These are phyloP conservation scores for Odocoileus hemionus DNA, from an alignment of 2,113 vertebrate genomes.

Conservation along the genomic window DNA sequence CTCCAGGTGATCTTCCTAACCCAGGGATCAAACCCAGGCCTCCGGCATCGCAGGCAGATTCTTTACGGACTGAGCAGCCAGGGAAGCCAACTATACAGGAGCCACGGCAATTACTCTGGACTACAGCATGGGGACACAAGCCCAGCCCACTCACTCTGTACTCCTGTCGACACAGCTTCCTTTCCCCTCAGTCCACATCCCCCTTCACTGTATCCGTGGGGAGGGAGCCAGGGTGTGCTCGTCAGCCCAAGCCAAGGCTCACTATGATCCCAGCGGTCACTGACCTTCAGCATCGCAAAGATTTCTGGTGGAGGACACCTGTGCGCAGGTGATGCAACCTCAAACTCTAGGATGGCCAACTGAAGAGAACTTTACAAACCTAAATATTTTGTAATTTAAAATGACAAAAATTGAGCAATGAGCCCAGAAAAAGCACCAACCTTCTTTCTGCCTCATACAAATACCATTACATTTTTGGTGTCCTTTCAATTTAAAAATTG, in stretches of 20 bases:
- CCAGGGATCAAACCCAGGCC: background rate
- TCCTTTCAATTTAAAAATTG: background rate
- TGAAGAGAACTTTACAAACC: background rate
- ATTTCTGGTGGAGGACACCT: background rate
- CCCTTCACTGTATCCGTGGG: background rate
- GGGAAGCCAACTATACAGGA: background rate
- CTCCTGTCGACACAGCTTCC: background rate
- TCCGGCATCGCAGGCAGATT: background rate
- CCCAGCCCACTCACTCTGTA: background rate
- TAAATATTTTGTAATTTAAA: background rate
- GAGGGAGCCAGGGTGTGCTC: background rate
- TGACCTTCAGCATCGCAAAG: background rate
- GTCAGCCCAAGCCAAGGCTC: background rate
- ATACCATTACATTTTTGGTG: background rate
- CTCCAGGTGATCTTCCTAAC: background rate
- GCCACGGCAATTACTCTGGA: background rate
- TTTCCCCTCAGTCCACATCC: background rate
- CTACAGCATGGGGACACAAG: fast-evolving
- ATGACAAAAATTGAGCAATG: background rate
- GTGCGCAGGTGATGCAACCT: background rate
- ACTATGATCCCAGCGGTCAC: background rate
- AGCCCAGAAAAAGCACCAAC: background rate
- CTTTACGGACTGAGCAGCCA: background rate
- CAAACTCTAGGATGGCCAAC: background rate
- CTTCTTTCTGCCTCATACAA: background rate